phyloP scores from a whole-genome alignment of 1,140 invertebrate species.

The Euura lappo region DNA sequence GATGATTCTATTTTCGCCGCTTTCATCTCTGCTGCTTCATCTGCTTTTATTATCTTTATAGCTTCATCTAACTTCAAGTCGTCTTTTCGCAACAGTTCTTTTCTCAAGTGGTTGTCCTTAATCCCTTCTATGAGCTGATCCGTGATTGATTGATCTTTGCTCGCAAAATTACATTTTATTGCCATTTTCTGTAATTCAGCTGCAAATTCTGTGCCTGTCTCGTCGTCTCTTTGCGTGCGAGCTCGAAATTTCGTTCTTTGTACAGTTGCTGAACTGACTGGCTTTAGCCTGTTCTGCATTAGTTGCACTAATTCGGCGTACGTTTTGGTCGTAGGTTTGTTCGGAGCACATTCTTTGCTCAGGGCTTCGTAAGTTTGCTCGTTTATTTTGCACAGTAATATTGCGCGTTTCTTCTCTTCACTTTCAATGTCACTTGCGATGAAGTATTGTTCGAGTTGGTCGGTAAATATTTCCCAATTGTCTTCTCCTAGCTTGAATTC shows the following conservation, averaged over 20 bases:
- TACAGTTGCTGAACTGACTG: too few species aligned
- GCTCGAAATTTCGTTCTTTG: neutral
- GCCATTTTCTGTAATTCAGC: neutral
- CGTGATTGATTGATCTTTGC: neutral
- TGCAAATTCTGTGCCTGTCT: neutral
- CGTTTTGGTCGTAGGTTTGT: too few species aligned
- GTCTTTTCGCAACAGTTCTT: conserved; percentile 6
- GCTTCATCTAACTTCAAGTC: neutral
- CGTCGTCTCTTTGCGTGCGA: neutral
- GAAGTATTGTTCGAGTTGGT: too few species aligned
- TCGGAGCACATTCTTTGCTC: too few species aligned
- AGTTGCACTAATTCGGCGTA: too few species aligned
- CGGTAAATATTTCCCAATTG: too few species aligned
- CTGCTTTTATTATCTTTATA: neutral
- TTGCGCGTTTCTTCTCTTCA: too few species aligned
- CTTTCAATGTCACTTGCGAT: too few species aligned
- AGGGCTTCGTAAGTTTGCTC: too few species aligned
- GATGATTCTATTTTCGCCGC: neutral
- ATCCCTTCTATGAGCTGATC: conserved; percentile 12
- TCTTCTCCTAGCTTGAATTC: too few species aligned
- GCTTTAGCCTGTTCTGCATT: too few species aligned
- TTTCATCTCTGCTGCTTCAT: neutral
- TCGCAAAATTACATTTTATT: neutral
- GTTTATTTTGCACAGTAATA: too few species aligned
- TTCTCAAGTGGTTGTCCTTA: neutral